Percentiles rank a stretch among this genome's conserved stretches.
Conservation (phyloP, 2,113 vertebrate genomes). For the Lycaon pictus region DNA sequence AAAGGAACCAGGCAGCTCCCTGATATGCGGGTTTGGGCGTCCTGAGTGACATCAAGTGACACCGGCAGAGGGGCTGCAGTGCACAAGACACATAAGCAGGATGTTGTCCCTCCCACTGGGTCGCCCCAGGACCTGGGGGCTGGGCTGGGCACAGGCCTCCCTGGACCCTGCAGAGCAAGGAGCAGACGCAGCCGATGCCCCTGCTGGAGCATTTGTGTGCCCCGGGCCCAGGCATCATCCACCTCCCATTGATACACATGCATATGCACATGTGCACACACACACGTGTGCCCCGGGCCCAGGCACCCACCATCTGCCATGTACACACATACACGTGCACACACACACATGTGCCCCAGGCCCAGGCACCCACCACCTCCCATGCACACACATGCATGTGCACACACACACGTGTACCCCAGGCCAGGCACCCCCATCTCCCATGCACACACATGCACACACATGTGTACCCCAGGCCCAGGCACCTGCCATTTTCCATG, state of each 20-base stretch:
- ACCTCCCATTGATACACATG: background rate
- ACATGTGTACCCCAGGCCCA: too few species aligned
- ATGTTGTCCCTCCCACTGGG: too few species aligned
- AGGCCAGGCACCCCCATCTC: too few species aligned
- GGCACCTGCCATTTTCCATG: too few species aligned
- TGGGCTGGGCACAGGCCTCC: background rate
- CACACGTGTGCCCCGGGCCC: background rate
- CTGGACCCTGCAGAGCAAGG: background rate
- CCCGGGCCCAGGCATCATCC: accelerated
- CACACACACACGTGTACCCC: too few species aligned
- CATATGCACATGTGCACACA: accelerated
- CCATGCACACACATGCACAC: too few species aligned
- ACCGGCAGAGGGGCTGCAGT: background rate
- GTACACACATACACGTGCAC: too few species aligned
- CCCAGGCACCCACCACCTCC: too few species aligned
- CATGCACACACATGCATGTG: too few species aligned
- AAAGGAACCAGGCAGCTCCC: accelerated
- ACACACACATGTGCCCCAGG: too few species aligned
- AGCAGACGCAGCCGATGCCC: background rate
- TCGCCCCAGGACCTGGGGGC: background rate
- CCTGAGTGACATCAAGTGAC: too few species aligned
- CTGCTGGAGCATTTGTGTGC: accelerated
- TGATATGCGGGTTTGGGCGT: accelerated
- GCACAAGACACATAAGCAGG: background rate
- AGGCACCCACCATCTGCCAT: too few species aligned